Base-by-base conservation (phyloP, 2,888 invertebrate genomes). In the Dynastes maya region DNA sequence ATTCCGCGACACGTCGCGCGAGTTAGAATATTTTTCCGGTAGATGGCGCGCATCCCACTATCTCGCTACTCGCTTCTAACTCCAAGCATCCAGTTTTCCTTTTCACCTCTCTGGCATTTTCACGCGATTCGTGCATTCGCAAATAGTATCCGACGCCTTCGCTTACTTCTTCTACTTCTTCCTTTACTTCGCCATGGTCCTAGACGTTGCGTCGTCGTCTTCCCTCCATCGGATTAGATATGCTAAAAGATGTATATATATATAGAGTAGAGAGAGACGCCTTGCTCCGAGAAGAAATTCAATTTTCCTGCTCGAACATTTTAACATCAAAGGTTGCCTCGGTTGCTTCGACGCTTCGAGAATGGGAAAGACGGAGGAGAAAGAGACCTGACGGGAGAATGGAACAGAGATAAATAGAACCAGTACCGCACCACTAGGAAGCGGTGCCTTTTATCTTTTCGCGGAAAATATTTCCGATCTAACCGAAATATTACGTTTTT, bases 241-340 rank as follows among this genome's bases (percentile, higher is more conserved):
- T 79, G 79, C 76, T 76, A 79, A 79, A 63, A 79, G 76, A 76
- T 79, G 79, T 79, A 32, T 32, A 32, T 32, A 32, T 5, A 32
- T 32, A 32, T 5, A 32, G 32, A 32, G 32, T 0, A 32, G 32
- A 79, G 76, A 76, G 79, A 76, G 45, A 45, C 9, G 45, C 9
- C 45, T 11, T 76, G 70, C 64, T 65, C 61, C 53, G 76, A 37
- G 72, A 58, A 76, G 80, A 82, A 82, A 83, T 82, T 83, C 83
- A 83, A 83, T 83, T 83, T 83, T 82, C 83, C 74, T 81, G 80
- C 80, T 81, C 81, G 80, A 82, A 76, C 79, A 61, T 79, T 82
- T 82, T 81, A 81, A 83, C 83, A 82, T 83, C 83, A 83, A 83
- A 82, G 82, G 81, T 71, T 78, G 79, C 79, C 77, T 29, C 13